phyloP scores from a whole-genome alignment of 1,140 invertebrate genomes.

The Camponotus vicinus region DNA sequence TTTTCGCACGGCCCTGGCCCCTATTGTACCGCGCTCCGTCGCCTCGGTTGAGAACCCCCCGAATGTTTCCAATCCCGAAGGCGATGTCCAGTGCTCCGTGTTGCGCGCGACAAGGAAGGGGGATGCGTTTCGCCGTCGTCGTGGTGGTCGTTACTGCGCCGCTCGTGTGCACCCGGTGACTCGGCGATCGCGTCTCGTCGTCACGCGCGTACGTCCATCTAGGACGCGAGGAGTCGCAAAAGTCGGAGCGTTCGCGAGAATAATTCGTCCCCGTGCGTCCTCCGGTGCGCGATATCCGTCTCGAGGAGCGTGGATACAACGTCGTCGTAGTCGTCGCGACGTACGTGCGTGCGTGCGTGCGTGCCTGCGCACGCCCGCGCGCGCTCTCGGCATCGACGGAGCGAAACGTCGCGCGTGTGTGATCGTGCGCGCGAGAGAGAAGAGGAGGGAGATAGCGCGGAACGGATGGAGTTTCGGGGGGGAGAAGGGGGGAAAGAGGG shows the following conservation, averaged over 20 bases:
- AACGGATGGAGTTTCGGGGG: neutral
- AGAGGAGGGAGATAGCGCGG: constrained; percentile 13
- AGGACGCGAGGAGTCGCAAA: constrained; percentile 8
- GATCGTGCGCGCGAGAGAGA: constrained; percentile 14
- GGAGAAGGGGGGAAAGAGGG: neutral
- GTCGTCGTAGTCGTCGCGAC: constrained; percentile 26
- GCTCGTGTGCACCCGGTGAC: constrained; percentile 55
- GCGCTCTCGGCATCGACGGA: constrained; percentile 51
- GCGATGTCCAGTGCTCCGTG: constrained; percentile 76
- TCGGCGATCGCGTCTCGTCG: constrained; percentile 53
- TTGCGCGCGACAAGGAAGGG: constrained; percentile 62
- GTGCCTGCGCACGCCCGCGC: constrained; percentile 48
- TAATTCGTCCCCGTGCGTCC: neutral
- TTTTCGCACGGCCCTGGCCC: neutral
- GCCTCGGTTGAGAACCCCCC: constrained; percentile 74
- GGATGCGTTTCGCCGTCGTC: constrained; percentile 64
- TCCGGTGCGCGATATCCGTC: neutral
- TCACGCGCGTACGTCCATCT: constrained; percentile 24
- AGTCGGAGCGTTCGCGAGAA: neutral
- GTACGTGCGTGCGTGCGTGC: constrained; percentile 57
- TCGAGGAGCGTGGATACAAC: constrained; percentile 3
- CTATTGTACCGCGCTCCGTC: neutral
- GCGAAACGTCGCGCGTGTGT: constrained; percentile 43
- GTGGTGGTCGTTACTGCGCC: constrained; percentile 68
- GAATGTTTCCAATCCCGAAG: constrained; percentile 75